Base-by-base conservation (phyloP, 37 sponge, comb jelly and placozoan genomes). In the Beroe forskalii region DNA sequence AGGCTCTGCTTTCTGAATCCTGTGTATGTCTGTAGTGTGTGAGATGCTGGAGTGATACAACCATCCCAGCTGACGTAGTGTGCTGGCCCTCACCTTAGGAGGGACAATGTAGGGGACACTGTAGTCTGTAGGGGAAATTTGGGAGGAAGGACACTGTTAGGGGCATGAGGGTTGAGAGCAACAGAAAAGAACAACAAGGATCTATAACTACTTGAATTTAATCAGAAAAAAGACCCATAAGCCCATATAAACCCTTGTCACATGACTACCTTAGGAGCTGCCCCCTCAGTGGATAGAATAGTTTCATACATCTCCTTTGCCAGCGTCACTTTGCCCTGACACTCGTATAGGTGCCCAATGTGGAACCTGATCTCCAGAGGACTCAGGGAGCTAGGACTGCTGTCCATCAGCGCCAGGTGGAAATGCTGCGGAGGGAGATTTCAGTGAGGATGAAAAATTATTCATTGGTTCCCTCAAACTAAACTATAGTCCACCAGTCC, bases 281-380 rank as follows among this genome's bases (percentile, higher is more conserved):
- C 40, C 2, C 39, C 38, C 75, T 72, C 75, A 6, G 40, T 72
- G 30, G 40, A 38, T 1, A 72, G 75, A 38, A 72, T 72, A 1
- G 75, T 38, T 20, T 72, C 75, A 39, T 72, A 72, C 75, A 38
- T 35, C 20, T 43, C 40, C 76, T 91, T 94, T 23, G 94, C 92
- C 41, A 33, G 12, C 12, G 28, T 36, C 89, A 67, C 63, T 20
- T 92, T 67, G n/a, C 94, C 94, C 90, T 75, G 69, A 43, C 67
- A 17, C 36, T 43, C 90, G 30, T 91, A 42, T 0, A 93, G n/a
- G 80, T 96, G 93, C 0, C 92, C 96, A 76, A 94, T 91, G 62
- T 96, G 94, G 48, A 92, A 93, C 6, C 92, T 93, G 89, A 94
- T 92, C 90, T 94, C 94, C 0, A 92, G 92, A 3, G 76, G 91